Evolutionary conservation across 2,797 vertebrate genomes (phyloP).

Genomic region (Melanogrammus aeglefinus): DNA sequence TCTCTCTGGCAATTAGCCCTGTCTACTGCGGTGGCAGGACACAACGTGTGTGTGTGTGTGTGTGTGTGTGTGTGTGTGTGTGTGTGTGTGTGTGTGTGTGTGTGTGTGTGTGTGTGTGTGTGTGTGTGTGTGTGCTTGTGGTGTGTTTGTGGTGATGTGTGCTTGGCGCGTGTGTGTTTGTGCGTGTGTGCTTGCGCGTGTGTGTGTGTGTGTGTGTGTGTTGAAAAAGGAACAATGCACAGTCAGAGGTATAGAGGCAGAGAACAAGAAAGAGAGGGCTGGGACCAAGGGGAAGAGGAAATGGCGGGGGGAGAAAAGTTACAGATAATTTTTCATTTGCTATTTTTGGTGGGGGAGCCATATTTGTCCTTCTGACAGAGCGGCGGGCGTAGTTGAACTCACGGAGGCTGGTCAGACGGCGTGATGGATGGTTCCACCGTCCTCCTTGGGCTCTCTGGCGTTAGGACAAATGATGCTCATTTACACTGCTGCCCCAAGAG

Average conservation of each 20-base stretch:
- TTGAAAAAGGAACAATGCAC: neutral
- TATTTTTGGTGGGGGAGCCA: slow-evolving; percentile 3
- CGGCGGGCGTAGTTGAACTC: neutral
- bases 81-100: neutral
- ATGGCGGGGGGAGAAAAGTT: neutral
- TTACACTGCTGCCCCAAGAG: neutral
- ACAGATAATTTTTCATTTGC: neutral
- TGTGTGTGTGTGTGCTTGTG: too few species aligned
- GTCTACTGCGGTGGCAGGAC: slow-evolving; percentile 20
- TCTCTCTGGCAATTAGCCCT: slow-evolving; percentile 45
- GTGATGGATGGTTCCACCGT: neutral
- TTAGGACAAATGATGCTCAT: neutral
- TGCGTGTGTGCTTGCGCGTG: neutral
- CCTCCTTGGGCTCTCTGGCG: neutral
- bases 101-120: neutral
- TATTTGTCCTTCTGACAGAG: neutral
- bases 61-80: neutral
- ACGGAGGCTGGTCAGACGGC: neutral
- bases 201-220: neutral
- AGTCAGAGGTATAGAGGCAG: neutral
- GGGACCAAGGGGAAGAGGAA: neutral
- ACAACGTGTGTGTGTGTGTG: slow-evolving; percentile 2
- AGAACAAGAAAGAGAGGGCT: neutral
- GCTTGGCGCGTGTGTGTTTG: neutral
- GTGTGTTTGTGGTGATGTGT: neutral